These are phyloP conservation scores for Zaprionus camerounensis DNA, from an alignment of 1,140 invertebrate genomes.

Conservation along the genomic window DNA sequence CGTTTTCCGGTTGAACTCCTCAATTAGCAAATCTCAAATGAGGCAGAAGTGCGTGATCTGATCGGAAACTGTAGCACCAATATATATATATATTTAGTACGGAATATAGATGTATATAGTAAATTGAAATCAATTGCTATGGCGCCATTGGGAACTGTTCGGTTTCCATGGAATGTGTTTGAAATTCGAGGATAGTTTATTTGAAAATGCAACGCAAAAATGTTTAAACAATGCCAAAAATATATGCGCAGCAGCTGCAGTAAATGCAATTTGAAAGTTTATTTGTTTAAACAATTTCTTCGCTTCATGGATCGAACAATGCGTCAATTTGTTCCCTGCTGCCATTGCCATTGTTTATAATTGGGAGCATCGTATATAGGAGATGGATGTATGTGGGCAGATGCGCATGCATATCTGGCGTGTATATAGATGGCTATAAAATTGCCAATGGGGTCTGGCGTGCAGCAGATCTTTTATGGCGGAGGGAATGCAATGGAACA, in stretches of 20 bases:
- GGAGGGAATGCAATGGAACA: constrained; percentile 30
- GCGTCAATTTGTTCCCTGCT: constrained; percentile 58
- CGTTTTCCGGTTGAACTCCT: constrained; percentile 28
- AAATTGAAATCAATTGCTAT: constrained; percentile 39
- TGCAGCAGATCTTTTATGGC: constrained; percentile 61
- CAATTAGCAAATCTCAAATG: constrained; percentile 53
- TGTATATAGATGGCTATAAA: constrained; percentile 46
- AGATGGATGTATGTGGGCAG: constrained; percentile 1
- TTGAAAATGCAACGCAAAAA: constrained; percentile 31
- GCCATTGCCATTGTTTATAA: constrained; percentile 36
- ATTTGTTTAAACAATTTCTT: constrained; percentile 15
- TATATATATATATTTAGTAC: constrained; percentile 6
- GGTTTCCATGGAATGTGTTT: neutral
- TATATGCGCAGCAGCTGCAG: constrained; percentile 6
- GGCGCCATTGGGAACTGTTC: constrained; percentile 23
- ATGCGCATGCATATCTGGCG: constrained; percentile 14
- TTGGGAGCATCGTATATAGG: constrained; percentile 28
- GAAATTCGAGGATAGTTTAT: constrained; percentile 8
- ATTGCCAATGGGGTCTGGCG: constrained; percentile 37
- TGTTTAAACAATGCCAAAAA: constrained; percentile 42
- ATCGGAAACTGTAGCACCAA: constrained; percentile 33
- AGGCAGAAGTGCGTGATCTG: constrained; percentile 48
- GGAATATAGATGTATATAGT: neutral
- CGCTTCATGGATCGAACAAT: constrained; percentile 41
- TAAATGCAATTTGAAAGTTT: neutral